Base-by-base conservation (phyloP, 2,797 vertebrate genomes). In the Gymnocypris eckloni region DNA sequence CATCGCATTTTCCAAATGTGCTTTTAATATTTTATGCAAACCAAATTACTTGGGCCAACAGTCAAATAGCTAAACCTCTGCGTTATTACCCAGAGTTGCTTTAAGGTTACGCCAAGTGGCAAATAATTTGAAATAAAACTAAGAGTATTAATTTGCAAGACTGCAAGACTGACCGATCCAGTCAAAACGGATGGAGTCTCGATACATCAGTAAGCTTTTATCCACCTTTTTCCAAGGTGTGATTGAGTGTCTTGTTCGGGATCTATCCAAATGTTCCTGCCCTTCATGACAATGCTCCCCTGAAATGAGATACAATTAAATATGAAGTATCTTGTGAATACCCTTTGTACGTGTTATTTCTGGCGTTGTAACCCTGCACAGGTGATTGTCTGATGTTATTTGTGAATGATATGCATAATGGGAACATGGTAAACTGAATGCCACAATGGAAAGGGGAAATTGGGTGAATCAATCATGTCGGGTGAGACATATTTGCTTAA, bases 361-460 rank as follows among this genome's bases (percentile, higher is more conserved):
- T 88, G 39, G 66, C 73, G 70, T 91, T 86, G 89, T 81, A 89
- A 89, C 81, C n/a, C 86, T 37, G 87, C 86, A 39, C 56, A 89
- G 87, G 80, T 64, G 33, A 86, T 81, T n/a, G 90, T 92, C 93
- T 52, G 87, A 61, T 67, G 94, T 86, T 91, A 87, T 89, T 86
- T 87, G 54, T 72, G 85, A 87, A 93, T 91, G 81, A 92, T 87
- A 90, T 90, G 85, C 87, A 90, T 87, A 89, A 92, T 87, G 90
- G 89, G 86, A 91, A 92, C 88, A 92, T 88, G 91, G 86, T 85
- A 91, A 93, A 88, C 90, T 89, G 89, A 89, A 83, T 87, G 81
- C 52, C 83, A 87, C 92, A 91, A 90, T 88, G 88, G 90, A 90
- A 90, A 90, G 81, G 2, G 12, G 43, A 45, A 75, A 87, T 80